Conservation (phyloP, 2,113 vertebrate species). For the crab-eating macaque (Macaca fascicularis) region DNA sequence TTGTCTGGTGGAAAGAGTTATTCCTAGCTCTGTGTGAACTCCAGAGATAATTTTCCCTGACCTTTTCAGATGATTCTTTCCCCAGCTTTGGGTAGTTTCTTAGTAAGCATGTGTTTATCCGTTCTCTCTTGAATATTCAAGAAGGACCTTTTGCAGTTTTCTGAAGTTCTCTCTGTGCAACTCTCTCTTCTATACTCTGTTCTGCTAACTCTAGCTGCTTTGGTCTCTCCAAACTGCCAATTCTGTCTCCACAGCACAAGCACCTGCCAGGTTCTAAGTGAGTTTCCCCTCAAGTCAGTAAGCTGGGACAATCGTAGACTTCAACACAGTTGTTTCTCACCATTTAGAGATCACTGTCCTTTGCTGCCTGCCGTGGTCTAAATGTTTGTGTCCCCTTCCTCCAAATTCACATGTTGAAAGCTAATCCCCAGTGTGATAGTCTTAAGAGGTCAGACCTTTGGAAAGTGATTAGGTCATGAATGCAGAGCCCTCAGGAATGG, state of each 20-base stretch:
- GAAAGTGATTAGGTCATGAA: neutral
- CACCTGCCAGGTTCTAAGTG: neutral
- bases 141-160: neutral
- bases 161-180: neutral
- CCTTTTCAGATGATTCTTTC: neutral
- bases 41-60: neutral
- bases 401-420: neutral
- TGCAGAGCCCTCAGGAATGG: neutral
- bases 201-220: neutral
- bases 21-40: neutral
- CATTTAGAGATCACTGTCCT: neutral
- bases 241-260: neutral
- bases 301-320: neutral
- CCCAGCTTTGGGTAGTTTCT: neutral
- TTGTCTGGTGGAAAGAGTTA: neutral
- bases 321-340: neutral
- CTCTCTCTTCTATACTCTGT: neutral
- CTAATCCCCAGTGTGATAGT: neutral
- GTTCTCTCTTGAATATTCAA: neutral
- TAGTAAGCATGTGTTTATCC: neutral
- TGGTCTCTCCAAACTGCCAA: neutral
- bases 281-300: neutral
- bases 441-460: neutral
- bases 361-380: neutral
- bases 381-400: neutral